Base-by-base conservation (phyloP, 2,888 invertebrate species). In the Drosophila sordidula region DNA sequence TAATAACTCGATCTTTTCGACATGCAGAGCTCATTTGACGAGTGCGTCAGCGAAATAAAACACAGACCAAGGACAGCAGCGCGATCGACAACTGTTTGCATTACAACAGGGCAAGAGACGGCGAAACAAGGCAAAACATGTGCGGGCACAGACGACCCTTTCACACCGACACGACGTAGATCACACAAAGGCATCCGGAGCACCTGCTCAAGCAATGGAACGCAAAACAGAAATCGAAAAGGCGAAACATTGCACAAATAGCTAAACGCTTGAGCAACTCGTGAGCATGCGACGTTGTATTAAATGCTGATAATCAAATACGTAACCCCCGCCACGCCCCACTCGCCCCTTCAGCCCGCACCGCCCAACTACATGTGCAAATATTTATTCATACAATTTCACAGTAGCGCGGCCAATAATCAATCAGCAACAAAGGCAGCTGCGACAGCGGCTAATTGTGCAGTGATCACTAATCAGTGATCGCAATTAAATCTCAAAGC, bases 181-280 rank as follows among this genome's bases (percentile, higher is more conserved):
- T 18, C 32, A 36, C 25, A 12, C 29, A 29, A n/a, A 55, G 16
- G 39, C 29, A 44, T 46, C 45, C 34, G 16, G 18, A 68, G 63
- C 65, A 74, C 55, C 41, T 65, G 59, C 44, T 52, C 45, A 54
- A 56, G 47, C 59, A 63, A 52, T 58, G 71, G 50, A 70, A 75
- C 61, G 32, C 36, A 12, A 22, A 59, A 38, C 51, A 59, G 26
- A 52, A 58, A 52, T 58, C 34, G 25, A 42, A 76, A 44, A 47
- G 42, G 44, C 46, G 36, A 74, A 70, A 62, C 46, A 54, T 71
- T 75, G 51, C 77, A 66, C 70, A 73, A 76, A 76, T 77, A 76
- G 64, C 55, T 64, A 34, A 71, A 83, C 86, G 82, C 67, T 86
- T 70, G 84, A 78, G 70, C 68, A 83, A 73, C 66, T 75, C 47